Percentiles rank a stretch among this genome's conserved stretches.
These are phyloP conservation scores for Habroteleia sp. DNA, from an alignment of 2,888 invertebrate species.

Conservation along the genomic window DNA sequence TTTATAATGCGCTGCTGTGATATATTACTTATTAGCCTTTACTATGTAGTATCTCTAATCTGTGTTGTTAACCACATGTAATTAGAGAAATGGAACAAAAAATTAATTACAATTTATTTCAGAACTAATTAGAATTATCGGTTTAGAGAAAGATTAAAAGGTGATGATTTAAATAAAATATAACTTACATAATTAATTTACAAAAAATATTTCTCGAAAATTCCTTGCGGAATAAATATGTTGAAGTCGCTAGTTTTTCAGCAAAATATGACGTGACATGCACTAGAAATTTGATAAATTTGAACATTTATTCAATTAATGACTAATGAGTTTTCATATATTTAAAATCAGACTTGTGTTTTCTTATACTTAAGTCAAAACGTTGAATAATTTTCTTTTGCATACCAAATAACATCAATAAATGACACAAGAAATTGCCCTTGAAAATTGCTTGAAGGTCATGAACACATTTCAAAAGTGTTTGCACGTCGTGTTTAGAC, in stretches of 20 bases:
- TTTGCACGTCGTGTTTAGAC: no score
- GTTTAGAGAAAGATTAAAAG: conserved; percentile 24
- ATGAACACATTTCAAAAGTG: no score
- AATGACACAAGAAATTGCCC: conserved; percentile 25
- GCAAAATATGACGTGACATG: neutral
- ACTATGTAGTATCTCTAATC: conserved; percentile 16
- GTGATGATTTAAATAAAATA: conserved; percentile 9
- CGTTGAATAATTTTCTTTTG: conserved; percentile 17
- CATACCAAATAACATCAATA: conserved; percentile 28
- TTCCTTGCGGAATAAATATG: no score
- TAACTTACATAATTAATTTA: neutral
- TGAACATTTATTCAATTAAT: conserved; percentile 21
- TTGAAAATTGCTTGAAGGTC: no score
- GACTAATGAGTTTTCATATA: conserved; percentile 26
- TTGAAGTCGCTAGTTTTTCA: neutral
- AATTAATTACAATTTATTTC: conserved; percentile 48
- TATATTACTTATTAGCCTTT: conserved; percentile 33
- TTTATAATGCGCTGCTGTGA: conserved; percentile 1
- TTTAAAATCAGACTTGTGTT: conserved; percentile 23
- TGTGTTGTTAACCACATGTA: conserved; percentile 18
- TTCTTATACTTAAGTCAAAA: conserved; percentile 21
- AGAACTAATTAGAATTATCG: conserved; percentile 33
- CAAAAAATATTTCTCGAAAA: neutral
- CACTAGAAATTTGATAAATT: conserved; percentile 9
- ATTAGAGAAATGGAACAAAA: conserved; percentile 36